These are phyloP conservation scores for Steatornis caripensis DNA, from an alignment of 2,113 vertebrate genomes.

Conservation along the genomic window DNA sequence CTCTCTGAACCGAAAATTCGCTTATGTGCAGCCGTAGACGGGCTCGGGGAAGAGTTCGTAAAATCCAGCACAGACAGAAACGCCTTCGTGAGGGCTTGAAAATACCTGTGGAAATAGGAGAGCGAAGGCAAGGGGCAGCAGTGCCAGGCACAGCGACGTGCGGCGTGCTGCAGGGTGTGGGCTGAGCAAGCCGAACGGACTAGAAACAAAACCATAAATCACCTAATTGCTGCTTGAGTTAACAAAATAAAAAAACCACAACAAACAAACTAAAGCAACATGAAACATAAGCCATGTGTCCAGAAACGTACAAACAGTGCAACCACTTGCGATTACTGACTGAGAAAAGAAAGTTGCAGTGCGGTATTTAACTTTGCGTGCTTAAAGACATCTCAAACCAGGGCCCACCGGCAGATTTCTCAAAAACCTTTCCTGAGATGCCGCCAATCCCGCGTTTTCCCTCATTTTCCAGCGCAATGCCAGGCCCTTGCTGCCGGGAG, in stretches of 20 bases:
- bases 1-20: background rate
- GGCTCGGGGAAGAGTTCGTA: background rate
- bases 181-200: background rate
- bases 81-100: background rate
- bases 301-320: background rate
- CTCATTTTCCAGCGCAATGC: background rate
- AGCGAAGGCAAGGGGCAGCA: background rate
- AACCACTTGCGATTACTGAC: background rate
- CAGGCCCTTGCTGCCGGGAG: background rate
- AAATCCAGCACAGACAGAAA: background rate
- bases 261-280: background rate
- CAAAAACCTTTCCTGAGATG: no score
- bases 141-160: background rate
- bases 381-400: background rate
- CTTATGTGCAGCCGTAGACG: fast-evolving
- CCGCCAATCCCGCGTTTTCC: background rate
- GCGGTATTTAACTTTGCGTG: background rate
- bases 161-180: background rate
- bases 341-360: background rate
- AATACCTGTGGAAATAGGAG: background rate
- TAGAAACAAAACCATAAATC: background rate
- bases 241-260: background rate
- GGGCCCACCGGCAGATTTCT: no score
- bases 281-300: background rate
- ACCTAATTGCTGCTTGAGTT: background rate